phyloP scores from a whole-genome alignment of 2,888 invertebrate species.

The Xestoiulus laeticollis region DNA sequence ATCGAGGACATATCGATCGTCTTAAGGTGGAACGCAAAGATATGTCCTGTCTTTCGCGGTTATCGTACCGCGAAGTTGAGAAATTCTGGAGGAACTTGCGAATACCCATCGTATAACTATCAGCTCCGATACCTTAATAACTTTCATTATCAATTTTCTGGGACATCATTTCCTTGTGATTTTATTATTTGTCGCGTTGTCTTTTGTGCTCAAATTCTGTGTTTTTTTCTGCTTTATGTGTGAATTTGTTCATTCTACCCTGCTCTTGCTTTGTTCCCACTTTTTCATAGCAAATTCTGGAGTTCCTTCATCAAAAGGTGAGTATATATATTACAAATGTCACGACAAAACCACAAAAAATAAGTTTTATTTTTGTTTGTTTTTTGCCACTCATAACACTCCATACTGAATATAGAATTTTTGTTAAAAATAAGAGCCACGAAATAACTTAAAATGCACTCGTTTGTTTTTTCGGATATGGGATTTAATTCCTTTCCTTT shows the following conservation, averaged over 20 bases:
- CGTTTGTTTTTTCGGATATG: not conserved
- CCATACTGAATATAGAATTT: not conserved
- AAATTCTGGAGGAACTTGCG: too few relatives aligned
- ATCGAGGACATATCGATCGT: too few relatives aligned
- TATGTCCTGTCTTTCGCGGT: too few relatives aligned
- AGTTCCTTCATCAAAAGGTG: constrained; percentile 99
- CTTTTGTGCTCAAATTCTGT: constrained; percentile 55
- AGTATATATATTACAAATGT: constrained; percentile 65
- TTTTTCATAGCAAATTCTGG: constrained; percentile 88
- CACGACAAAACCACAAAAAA: not conserved
- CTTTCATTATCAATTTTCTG: not conserved
- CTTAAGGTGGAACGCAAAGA: too few relatives aligned
- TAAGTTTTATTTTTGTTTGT: not conserved
- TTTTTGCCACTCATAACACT: constrained; percentile 44
- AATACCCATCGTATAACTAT: too few relatives aligned
- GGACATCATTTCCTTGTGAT: constrained; percentile 21
- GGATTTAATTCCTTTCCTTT: too few relatives aligned
- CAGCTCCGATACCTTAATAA: not conserved
- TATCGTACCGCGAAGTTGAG: too few relatives aligned
- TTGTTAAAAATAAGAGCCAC: too few relatives aligned
- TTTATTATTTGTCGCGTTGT: constrained; percentile 52
- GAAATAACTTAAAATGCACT: constrained; percentile 3
- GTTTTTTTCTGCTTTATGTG: constrained; percentile 56
- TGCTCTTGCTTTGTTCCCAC: constrained; percentile 57
- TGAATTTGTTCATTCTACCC: constrained; percentile 56